Evolutionary conservation across 2,888 invertebrate species (phyloP).

Genomic region (Heliconius ethilla): DNA sequence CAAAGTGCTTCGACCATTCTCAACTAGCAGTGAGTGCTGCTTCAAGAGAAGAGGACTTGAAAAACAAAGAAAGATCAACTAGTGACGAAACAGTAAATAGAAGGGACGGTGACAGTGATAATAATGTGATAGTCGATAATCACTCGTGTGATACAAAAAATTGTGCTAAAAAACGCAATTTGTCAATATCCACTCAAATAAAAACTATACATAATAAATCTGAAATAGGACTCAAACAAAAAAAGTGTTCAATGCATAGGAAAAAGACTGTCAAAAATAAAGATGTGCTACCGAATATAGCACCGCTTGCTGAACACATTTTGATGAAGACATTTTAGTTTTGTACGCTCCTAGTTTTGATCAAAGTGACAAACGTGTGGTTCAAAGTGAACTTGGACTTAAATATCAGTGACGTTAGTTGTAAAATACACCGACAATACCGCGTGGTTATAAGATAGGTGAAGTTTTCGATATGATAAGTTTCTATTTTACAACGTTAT

Average conservation of each 20-base stretch:
- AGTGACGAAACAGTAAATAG: conserved; percentile 48
- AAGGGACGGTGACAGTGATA: conserved; percentile 48
- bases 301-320: conserved; percentile 69
- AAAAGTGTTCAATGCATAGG: conserved; percentile 68
- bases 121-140: conserved; percentile 49
- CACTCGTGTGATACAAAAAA: conserved; percentile 57
- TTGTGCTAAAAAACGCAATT: conserved; percentile 67
- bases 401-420: conserved; percentile 53
- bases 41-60: conserved; percentile 43
- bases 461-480: conserved; percentile 47
- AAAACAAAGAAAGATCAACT: conserved; percentile 48
- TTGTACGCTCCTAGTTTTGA: conserved; percentile 39
- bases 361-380: conserved; percentile 34
- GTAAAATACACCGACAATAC: conserved; percentile 75
- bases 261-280: conserved; percentile 63
- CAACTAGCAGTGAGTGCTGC: conserved; percentile 60
- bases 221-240: conserved; percentile 69
- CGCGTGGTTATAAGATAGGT: conserved; percentile 58
- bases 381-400: conserved; percentile 36
- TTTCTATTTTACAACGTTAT: conserved; percentile 31
- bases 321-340: conserved; percentile 71
- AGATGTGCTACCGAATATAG: conserved; percentile 62
- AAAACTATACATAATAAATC: conserved; percentile 76
- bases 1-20: conserved; percentile 72
- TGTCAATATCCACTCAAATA: conserved; percentile 70